phyloP scores from a whole-genome alignment of 1,140 invertebrate species.

The Hyles euphorbiae region DNA sequence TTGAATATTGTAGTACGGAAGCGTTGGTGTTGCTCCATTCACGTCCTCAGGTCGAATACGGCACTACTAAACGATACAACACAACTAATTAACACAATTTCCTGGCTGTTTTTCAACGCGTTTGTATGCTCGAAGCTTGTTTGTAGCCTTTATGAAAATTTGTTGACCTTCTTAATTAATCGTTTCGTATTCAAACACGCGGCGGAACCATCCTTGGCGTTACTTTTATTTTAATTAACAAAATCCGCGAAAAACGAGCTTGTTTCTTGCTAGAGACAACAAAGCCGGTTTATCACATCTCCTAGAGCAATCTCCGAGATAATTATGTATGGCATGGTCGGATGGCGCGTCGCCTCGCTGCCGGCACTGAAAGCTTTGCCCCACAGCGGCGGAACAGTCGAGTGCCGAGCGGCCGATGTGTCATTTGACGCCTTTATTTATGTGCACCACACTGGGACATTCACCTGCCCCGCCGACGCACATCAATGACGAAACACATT shows the following conservation, averaged over 20 bases:
- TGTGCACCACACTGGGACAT: constrained; percentile 3
- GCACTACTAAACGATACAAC: constrained; percentile 7
- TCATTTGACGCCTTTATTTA: constrained; percentile 9
- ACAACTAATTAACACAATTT: constrained; percentile 35
- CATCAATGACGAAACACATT: constrained; percentile 24
- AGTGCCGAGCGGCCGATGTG: neutral
- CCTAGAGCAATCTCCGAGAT: constrained; percentile 1
- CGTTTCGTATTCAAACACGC: constrained; percentile 55
- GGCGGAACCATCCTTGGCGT: constrained; percentile 21
- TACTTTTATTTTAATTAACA: constrained; percentile 19
- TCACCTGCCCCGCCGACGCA: neutral
- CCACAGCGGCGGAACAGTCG: no score
- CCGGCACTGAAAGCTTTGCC: neutral
- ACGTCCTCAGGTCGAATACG: no score
- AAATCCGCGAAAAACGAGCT: neutral
- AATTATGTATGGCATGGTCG: constrained; percentile 9
- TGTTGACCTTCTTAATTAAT: constrained; percentile 65
- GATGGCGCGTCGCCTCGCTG: neutral
- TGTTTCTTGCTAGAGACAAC: constrained; percentile 3
- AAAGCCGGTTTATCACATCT: constrained; percentile 18
- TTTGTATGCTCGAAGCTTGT: constrained; percentile 34
- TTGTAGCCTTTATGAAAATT: constrained; percentile 42
- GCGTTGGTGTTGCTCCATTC: neutral
- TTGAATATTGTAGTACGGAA: no score
- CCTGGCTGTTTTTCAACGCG: no score